Base-by-base conservation (phyloP, 2,113 vertebrate genomes). In the Cathartes aura region DNA sequence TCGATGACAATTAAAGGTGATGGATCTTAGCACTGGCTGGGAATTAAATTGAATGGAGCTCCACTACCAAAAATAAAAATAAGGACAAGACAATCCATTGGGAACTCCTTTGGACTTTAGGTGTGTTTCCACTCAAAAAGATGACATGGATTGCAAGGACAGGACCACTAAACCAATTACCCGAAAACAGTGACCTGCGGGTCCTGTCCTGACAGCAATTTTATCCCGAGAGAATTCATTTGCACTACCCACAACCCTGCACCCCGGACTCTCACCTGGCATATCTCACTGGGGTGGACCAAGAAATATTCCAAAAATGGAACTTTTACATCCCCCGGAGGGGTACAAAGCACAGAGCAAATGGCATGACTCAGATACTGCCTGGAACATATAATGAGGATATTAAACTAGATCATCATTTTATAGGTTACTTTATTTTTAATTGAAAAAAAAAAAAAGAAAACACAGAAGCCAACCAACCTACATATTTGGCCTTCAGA, bases 401-500 rank as follows among this genome's bases (percentile, higher is more conserved):
- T 91, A 95, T 96, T 96, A 96, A 96, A 96, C 75, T 92, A 95
- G 85, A 97, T 95, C 26, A 0, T 82, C 6, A 2, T 93, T 96
- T 97, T 81, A 96, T 90, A 83, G 74, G 91, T 89, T 95, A 82
- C 68, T 82, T 89, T 90, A 72, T 87, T 95, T 92, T 94, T 78
- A 90, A 93, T 86, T 78, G 56, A 4, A 62, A 53, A 21, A 53
- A 70, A 50, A 36, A 12, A 53, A 16, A 53, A 58, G 26, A 79
- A 91, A 79, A 66, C 38, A 56, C 40, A 89, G 53, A 94, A 90
- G 94, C 92, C 73, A 96, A 88, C 81, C 96, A 97, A 80, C 96
- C 95, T 96, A 97, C 96, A 94, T 94, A 96, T 71, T 96, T 98
- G 95, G 97, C 96, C 95, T 87, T 95, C 17, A 16, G 85, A 93